Conservation (phyloP, 2,888 invertebrate genomes). For the Eumerus sabulonum region DNA sequence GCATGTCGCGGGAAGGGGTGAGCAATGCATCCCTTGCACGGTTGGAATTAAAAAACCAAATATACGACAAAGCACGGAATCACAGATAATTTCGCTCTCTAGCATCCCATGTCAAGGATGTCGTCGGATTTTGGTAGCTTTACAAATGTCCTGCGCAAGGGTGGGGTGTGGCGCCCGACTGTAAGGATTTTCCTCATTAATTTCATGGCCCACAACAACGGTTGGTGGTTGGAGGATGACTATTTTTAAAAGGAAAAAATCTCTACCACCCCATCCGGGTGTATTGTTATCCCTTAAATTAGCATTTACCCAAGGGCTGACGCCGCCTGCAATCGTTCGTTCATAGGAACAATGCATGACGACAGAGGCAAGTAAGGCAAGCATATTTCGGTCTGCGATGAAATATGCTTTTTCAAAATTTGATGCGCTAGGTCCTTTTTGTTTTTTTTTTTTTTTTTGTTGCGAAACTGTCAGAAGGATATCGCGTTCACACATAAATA, state of each 20-base stretch:
- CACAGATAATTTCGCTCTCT: no score
- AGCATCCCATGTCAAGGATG: conserved; percentile 42
- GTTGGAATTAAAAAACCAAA: conserved; percentile 26
- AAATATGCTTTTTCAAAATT: conserved; percentile 61
- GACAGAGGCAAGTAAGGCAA: conserved; percentile 3
- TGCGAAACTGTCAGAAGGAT: conserved; percentile 31
- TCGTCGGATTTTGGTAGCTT: conserved; percentile 43
- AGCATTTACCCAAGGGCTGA: conserved; percentile 41
- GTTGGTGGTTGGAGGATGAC: conserved; percentile 34
- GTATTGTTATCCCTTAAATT: conserved; percentile 38
- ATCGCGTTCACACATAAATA: conserved; percentile 60
- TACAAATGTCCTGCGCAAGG: conserved; percentile 27
- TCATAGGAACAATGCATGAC: conserved; percentile 52
- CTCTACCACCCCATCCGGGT: conserved; percentile 50
- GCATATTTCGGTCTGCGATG: conserved; percentile 40
- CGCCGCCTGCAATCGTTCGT: conserved; percentile 36
- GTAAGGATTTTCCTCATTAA: conserved; percentile 64
- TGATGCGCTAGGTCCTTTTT: conserved; percentile 61
- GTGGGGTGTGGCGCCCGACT: conserved; percentile 23
- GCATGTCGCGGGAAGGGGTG: conserved; percentile 43
- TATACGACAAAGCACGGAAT: conserved; percentile 21
- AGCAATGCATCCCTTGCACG: conserved; percentile 35
- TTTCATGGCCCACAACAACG: conserved; percentile 64
- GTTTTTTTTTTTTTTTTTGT: conserved; percentile 4
- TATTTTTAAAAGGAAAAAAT: conserved; percentile 50